Conservation (phyloP, 2,113 vertebrate genomes). For the Climacteris rufus region DNA sequence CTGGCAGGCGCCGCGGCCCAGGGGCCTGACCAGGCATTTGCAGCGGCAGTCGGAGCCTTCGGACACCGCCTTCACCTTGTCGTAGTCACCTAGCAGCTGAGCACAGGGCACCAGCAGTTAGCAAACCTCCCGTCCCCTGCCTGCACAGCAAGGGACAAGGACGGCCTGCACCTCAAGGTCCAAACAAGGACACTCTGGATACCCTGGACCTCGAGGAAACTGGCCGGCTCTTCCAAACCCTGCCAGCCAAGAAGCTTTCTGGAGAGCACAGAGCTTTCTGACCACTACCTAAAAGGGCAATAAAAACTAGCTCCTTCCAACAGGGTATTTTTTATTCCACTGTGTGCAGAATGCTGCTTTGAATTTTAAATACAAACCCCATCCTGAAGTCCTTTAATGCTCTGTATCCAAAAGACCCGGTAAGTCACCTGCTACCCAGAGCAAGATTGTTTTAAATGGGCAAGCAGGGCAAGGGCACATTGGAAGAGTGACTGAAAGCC, state of each 20-base stretch:
- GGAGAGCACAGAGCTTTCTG: not conserved
- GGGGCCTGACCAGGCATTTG: conserved; percentile 93
- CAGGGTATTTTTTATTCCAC: not conserved
- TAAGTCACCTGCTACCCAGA: not conserved
- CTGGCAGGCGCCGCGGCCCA: conserved; percentile 86
- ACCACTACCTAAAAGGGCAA: not conserved
- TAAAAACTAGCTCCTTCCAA: not conserved
- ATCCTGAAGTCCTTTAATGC: not conserved
- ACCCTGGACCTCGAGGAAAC: not conserved
- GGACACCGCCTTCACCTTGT: conserved; percentile 94
- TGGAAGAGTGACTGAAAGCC: not conserved
- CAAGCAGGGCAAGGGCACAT: not conserved
- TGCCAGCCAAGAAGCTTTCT: not conserved
- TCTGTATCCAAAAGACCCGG: rapidly evolving
- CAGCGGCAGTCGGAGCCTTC: conserved; percentile 90
- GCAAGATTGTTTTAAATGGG: not conserved
- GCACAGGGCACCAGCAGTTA: not conserved
- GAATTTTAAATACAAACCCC: not conserved
- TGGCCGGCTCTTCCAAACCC: not conserved
- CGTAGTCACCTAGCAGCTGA: conserved; percentile 93
- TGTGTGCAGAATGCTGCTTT: rapidly evolving
- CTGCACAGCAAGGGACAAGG: not conserved
- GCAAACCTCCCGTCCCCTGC: not conserved
- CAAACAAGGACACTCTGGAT: not conserved
- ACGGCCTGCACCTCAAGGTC: not conserved